phyloP scores from a whole-genome alignment of 2,113 vertebrate species.

The Ceyx cyanopectus region DNA sequence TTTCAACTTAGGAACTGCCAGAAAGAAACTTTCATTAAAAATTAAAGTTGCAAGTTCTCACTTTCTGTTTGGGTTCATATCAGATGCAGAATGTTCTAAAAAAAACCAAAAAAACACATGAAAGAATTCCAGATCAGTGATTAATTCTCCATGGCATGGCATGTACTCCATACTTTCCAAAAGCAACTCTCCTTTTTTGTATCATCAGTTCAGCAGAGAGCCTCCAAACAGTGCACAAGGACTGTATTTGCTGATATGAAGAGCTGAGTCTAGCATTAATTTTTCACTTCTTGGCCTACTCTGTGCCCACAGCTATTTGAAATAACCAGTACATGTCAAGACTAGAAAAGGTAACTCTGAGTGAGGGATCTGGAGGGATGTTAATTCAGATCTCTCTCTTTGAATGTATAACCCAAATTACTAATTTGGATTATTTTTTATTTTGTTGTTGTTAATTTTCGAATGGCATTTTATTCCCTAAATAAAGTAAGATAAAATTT shows the following conservation, averaged over 20 bases:
- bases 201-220: not conserved
- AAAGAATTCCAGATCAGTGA: not conserved
- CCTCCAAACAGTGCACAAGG: not conserved
- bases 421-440: not conserved
- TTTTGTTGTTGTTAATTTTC: not conserved
- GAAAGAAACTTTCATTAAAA: not conserved
- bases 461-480: not conserved
- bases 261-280: not conserved
- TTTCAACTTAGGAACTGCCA: not conserved
- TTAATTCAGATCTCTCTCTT: not conserved
- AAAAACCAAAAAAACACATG: not conserved
- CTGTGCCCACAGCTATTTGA: not conserved
- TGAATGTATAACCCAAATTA: not conserved
- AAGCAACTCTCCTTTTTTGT: not conserved
- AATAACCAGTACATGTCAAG: not conserved
- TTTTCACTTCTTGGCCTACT: not conserved
- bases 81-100: not conserved
- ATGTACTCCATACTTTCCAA: not conserved
- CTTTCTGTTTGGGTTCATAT: not conserved
- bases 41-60: not conserved
- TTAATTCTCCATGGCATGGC: not conserved
- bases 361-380: not conserved
- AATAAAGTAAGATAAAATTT: not conserved
- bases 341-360: not conserved
- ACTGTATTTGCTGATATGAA: not conserved